Base-by-base conservation (phyloP, 1,140 invertebrate species). In the Drosophila santomea region DNA sequence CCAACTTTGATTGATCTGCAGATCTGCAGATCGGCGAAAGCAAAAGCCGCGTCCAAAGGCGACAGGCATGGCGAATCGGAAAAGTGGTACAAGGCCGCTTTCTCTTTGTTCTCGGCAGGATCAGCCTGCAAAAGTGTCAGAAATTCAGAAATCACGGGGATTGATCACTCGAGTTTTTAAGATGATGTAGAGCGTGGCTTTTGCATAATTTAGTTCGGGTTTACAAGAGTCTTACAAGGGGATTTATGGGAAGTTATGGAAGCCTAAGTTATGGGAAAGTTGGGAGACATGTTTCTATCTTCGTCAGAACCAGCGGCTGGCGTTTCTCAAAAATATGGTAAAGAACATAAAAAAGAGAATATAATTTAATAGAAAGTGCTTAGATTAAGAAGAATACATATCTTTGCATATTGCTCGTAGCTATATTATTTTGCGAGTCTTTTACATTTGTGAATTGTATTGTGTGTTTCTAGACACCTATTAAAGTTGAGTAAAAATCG, bases 1-100 rank as follows among this genome's bases (percentile, higher is more conserved):
- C 90, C 86, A 91, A 91, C 76, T 91, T 91, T 91, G 90, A 91
- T 91, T 91, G 90, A 91, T 91, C 83, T 78, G 77, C 76, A 52
- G 86, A 90, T 89, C 78, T 78, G 77, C 76, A 52, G 86, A 90
- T 89, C 78, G 68, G 85, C 64, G 79, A 73, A 88, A 83, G 66
- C 69, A 28, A 35, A 51, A 35, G 48, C 25, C 59, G 50, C 62
- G 35, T 39, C 43, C 51, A 41, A 51, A 64, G 51, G 54, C 73
- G 84, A 88, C 83, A 80, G 74, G 56, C 85, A 57, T 89, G 32
- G 78, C 85, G 74, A 89, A 89, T 90, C 48, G 5, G 28, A 35
- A 43, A 75, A 86, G 74, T 77, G 77, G 73, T 83, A 79, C 62
- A 62, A 39, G 41, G 44, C 43, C 44, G 20, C 72, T 59, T 62